These are phyloP conservation scores for Odobenus rosmarus DNA, from an alignment of 2,113 vertebrate species.

Conservation along the genomic window DNA sequence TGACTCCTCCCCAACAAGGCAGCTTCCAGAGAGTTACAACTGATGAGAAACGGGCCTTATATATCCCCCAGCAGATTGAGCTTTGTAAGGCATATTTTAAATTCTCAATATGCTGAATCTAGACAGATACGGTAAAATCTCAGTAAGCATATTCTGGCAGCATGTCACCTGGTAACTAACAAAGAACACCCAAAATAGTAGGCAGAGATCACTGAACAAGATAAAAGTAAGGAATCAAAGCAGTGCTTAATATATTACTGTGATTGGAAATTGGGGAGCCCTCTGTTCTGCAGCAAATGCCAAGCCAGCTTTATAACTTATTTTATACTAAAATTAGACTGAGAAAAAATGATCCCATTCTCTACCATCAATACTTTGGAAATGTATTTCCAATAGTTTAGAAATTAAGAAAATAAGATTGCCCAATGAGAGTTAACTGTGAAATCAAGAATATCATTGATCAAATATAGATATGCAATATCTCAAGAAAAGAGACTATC, in stretches of 20 bases:
- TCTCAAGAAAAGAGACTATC: background rate
- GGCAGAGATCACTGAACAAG: slow-evolving; percentile 14
- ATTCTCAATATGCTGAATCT: slow-evolving; percentile 51
- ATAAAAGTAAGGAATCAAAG: background rate
- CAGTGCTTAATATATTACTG: background rate
- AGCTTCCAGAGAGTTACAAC: slow-evolving; percentile 29
- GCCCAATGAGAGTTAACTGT: background rate
- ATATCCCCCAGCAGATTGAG: background rate
- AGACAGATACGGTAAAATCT: slow-evolving; percentile 10
- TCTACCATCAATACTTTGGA: background rate
- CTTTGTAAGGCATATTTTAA: background rate
- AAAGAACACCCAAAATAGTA: slow-evolving; percentile 28
- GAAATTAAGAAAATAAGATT: slow-evolving; percentile 38
- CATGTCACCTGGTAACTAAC: slow-evolving; percentile 40
- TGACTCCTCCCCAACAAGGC: background rate
- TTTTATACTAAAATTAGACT: background rate
- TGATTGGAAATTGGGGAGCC: background rate
- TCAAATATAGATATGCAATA: background rate
- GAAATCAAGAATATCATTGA: slow-evolving; percentile 46
- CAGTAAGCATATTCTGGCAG: slow-evolving; percentile 33
- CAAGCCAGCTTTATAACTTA: background rate
- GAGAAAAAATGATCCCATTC: slow-evolving; percentile 25
- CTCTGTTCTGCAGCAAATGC: background rate
- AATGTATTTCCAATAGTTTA: background rate
- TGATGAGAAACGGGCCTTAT: slow-evolving; percentile 20